Percentiles rank a stretch among this genome's conserved stretches.
Evolutionary conservation across 30 jellyfish, hydroid and myxozoan species (phyloP).

Genomic region (Aurelia aurita complex sp. Pacific): DNA sequence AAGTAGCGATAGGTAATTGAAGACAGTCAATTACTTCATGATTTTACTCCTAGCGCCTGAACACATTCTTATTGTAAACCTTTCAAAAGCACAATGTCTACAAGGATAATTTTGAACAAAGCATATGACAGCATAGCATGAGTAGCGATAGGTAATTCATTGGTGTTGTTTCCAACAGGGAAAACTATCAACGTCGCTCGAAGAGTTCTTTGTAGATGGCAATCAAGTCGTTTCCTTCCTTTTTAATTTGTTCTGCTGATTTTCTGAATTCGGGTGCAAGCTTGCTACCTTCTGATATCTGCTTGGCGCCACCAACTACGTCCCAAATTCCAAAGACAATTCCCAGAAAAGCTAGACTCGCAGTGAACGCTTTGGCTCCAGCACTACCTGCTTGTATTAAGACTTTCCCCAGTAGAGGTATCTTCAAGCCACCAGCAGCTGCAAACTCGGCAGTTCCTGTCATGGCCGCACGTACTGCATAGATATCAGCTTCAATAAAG

Average conservation of each 20-base stretch:
- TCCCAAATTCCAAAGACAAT: conserved; percentile 35
- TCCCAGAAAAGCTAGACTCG: conserved; percentile 9
- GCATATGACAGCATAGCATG: no score
- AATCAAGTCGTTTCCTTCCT: conserved; percentile 11
- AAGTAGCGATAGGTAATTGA: no score
- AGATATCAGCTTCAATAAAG: conserved; percentile 18
- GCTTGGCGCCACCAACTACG: conserved; percentile 19
- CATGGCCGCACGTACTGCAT: conserved; percentile 27
- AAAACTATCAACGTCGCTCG: background rate
- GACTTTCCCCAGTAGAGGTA: conserved; percentile 31
- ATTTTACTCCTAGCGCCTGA: no score
- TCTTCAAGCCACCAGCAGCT: conserved; percentile 47
- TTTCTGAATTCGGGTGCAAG: conserved; percentile 5
- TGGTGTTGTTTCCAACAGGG: background rate
- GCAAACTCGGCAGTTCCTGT: conserved; percentile 36
- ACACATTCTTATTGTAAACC: no score
- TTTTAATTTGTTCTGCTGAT: background rate
- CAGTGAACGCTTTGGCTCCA: conserved; percentile 40
- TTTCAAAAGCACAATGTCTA: no score
- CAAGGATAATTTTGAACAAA: no score
- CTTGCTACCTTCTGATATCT: conserved; percentile 14
- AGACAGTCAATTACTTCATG: no score
- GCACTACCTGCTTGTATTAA: conserved; percentile 17
- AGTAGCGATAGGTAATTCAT: no score
- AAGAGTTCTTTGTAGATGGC: conserved; percentile 23